Conservation (phyloP, 1,140 invertebrate species). For the Linepithema humile region DNA sequence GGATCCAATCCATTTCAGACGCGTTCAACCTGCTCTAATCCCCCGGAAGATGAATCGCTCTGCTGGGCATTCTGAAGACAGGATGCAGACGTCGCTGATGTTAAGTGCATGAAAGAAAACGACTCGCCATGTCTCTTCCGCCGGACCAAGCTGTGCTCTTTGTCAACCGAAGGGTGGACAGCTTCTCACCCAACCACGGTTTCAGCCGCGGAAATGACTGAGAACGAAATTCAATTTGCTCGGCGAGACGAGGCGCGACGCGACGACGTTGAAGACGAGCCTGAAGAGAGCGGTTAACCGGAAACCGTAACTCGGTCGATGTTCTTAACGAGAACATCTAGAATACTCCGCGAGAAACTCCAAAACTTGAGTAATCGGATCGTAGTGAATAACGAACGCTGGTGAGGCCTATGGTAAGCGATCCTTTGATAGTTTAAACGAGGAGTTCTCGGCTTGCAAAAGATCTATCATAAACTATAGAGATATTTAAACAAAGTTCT, state of each 20-base stretch:
- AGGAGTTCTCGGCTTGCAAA: conserved; percentile 10
- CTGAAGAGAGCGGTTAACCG: conserved; percentile 52
- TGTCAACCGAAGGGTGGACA: conserved; percentile 38
- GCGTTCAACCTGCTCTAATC: conserved; percentile 73
- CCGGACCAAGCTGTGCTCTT: conserved; percentile 26
- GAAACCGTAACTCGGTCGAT: conserved; percentile 46
- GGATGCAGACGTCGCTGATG: conserved; percentile 60
- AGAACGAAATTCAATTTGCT: conserved; percentile 50
- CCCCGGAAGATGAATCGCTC: conserved; percentile 76
- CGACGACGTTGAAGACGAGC: conserved; percentile 31
- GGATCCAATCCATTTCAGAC: conserved; percentile 44
- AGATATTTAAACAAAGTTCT: background rate
- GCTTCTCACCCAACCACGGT: conserved; percentile 28
- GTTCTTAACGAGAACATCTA: conserved; percentile 54
- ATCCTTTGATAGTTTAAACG: conserved; percentile 48
- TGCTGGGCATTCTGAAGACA: conserved; percentile 65
- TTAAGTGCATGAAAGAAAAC: conserved; percentile 62
- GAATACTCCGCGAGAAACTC: conserved; percentile 33
- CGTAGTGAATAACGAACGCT: conserved; percentile 40
- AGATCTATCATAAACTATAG: background rate
- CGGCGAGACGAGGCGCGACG: conserved; percentile 12
- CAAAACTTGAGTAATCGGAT: conserved; percentile 47
- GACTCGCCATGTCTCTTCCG: background rate
- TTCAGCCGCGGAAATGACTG: conserved; percentile 40
- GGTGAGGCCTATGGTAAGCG: conserved; percentile 27